These are phyloP conservation scores for Ceratitis capitata DNA, from an alignment of 1,140 invertebrate species.

Conservation along the genomic window DNA sequence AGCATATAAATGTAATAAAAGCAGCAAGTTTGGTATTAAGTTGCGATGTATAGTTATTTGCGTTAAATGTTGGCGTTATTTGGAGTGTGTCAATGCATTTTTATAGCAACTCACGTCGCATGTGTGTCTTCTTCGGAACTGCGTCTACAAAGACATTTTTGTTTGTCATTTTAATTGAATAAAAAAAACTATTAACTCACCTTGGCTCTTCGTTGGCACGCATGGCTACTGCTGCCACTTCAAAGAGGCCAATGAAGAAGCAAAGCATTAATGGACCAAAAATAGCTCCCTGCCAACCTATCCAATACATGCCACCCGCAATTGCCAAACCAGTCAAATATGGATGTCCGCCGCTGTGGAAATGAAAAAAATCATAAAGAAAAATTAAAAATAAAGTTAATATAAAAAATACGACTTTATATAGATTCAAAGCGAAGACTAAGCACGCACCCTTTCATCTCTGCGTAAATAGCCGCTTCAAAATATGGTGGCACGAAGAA, in stretches of 20 bases:
- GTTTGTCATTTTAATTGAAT: neutral
- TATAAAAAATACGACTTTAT: too few species aligned
- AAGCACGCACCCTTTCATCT: conserved; percentile 92
- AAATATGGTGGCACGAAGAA: conserved; percentile 93
- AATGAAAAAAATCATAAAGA: neutral
- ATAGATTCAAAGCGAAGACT: too few species aligned
- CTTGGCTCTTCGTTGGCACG: conserved; percentile 56
- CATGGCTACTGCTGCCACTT: conserved; percentile 61
- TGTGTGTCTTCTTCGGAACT: conserved; percentile 61
- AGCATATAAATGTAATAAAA: neutral
- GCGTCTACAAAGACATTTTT: conserved; percentile 49
- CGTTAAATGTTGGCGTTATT: conserved; percentile 23
- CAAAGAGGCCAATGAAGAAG: conserved; percentile 64
- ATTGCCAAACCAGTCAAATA: conserved; percentile 98
- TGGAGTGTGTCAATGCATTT: neutral
- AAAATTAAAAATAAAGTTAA: neutral
- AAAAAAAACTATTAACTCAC: conserved; percentile 50
- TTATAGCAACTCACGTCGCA: conserved; percentile 57
- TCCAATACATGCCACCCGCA: conserved; percentile 97
- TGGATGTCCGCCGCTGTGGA: conserved; percentile 89
- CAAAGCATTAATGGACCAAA: conserved; percentile 95
- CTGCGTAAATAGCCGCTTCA: conserved; percentile 94
- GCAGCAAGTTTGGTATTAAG: conserved; percentile 7
- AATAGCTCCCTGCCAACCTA: conserved; percentile 96
- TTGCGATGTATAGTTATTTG: conserved; percentile 14